Base-by-base conservation (phyloP, 2,797 vertebrate species). In the Poeciliopsis infans region DNA sequence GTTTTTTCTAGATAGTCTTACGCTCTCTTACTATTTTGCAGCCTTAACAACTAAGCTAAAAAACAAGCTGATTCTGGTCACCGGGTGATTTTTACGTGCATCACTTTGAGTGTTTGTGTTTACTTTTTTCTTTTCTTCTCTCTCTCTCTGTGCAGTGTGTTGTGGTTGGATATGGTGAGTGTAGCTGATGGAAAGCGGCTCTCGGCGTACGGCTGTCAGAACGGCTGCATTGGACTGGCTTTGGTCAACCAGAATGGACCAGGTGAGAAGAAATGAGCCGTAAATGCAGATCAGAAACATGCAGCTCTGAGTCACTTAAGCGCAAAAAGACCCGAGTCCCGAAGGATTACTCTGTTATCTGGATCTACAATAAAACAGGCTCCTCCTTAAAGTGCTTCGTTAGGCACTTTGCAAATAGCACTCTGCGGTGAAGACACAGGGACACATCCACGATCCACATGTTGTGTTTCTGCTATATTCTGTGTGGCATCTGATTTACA, bases 191-290 rank as follows among this genome's bases (percentile, higher is more conserved):
- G 95, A 0, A 92, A 82, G 23, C 92, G 95, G 5, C 93, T 98
- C 84, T 96, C 97, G 0, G 96, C 94, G 0, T 96, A 97, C 1
- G 97, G 97, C 74, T 98, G 97, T 93, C 97, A 98, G 92, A 98
- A 93, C 0, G 97, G 97, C 36, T 96, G 95, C 0, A 95, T 98
- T 70, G 97, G 96, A 0, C 93, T 97, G 0, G 95, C 97, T 70
- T 91, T 96, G 1, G 97, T 98, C 39, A 93, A 96, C 79, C 97
- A 97, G 88, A 89, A 72, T n/a, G 92, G 83, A 81, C 92, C 92
- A 90, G 96, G 97, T 98, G 83, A 93, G 87, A 31, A 72, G 43
- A 33, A 68, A 39, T 36, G 59, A 28, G 31, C 6, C 15, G 31
- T 64, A 64, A 36, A 64, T 64, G 12, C 59, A 33, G 7, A 36